Evolutionary conservation across 2,797 vertebrate genomes (phyloP).

Genomic region (Sebastes steindachneri): DNA sequence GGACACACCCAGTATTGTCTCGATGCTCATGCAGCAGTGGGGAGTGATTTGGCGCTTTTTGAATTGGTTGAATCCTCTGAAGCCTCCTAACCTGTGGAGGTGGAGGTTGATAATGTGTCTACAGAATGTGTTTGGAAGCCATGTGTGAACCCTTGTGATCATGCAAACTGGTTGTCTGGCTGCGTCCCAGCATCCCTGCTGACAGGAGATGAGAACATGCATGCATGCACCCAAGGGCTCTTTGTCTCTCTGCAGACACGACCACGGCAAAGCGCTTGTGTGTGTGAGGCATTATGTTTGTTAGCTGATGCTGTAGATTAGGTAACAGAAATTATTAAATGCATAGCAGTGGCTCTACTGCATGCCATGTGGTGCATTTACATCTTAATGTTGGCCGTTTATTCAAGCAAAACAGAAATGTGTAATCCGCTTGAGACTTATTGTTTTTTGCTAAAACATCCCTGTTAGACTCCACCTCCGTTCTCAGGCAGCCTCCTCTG

Average conservation of each 20-base stretch:
- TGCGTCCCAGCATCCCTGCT: slow-evolving; percentile 42
- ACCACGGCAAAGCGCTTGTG: background rate
- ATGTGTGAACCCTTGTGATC: slow-evolving; percentile 33
- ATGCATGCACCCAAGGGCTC: slow-evolving; percentile 27
- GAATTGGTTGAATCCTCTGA: background rate
- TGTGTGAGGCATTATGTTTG: background rate
- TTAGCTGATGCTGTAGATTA: slow-evolving; percentile 10
- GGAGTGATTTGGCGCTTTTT: background rate
- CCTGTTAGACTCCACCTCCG: slow-evolving; percentile 36
- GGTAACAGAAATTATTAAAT: slow-evolving; percentile 31
- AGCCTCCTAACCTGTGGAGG: background rate
- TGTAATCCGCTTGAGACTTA: background rate
- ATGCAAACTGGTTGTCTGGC: slow-evolving; percentile 26
- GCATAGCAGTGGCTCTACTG: background rate
- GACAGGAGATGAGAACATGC: slow-evolving; percentile 40
- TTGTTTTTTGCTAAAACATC: slow-evolving; percentile 25
- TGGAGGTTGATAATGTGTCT: background rate
- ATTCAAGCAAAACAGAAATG: background rate
- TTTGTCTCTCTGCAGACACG: slow-evolving; percentile 42
- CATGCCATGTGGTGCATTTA: background rate
- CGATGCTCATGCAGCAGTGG: background rate
- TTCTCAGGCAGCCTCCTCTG: slow-evolving; percentile 32
- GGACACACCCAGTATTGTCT: slow-evolving; percentile 58
- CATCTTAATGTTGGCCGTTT: background rate
- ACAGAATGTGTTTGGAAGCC: background rate